These are phyloP conservation scores for Halcyon senegalensis DNA, from an alignment of 2,113 vertebrate genomes.

Conservation along the genomic window DNA sequence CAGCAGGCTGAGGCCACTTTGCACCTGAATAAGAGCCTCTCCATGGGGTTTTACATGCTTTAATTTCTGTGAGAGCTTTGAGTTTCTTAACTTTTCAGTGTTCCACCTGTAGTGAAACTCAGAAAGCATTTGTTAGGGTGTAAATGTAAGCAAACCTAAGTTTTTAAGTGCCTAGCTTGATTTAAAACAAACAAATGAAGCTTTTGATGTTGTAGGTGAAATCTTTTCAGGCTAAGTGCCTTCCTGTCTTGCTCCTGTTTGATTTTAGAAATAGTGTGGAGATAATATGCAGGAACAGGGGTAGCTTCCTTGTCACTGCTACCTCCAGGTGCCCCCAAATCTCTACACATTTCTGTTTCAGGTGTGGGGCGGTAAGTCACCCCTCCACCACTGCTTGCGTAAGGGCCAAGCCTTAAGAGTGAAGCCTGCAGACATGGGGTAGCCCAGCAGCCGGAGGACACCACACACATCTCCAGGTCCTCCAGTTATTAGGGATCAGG, in stretches of 20 bases:
- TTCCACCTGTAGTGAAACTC: not conserved
- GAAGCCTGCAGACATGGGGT: not conserved
- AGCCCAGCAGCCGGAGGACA: not conserved
- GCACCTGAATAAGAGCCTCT: not conserved
- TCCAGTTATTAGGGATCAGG: not conserved
- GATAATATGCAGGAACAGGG: not conserved
- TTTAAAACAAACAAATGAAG: not conserved
- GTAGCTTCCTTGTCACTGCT: not conserved
- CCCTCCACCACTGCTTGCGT: not conserved
- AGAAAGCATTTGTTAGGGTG: not conserved
- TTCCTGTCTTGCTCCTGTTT: not conserved
- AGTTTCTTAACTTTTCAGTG: not conserved
- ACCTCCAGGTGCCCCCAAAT: not conserved
- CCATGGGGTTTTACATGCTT: not conserved
- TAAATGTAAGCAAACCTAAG: not conserved
- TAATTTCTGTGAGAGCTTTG: not conserved
- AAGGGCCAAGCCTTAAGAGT: not conserved
- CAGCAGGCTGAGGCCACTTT: not conserved
- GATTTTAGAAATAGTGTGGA: not conserved
- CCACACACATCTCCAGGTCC: not conserved
- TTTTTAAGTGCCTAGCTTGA: not conserved
- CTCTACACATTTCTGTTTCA: not conserved
- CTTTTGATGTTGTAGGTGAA: not conserved
- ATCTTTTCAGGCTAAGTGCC: not conserved
- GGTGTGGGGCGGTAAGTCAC: not conserved